A percentile compares a stretch with the other conserved stretches of the same genome.
Evolutionary conservation across 23 tunicate genomes (phyloP).

Genomic region (Clavelina lepadiformis): DNA sequence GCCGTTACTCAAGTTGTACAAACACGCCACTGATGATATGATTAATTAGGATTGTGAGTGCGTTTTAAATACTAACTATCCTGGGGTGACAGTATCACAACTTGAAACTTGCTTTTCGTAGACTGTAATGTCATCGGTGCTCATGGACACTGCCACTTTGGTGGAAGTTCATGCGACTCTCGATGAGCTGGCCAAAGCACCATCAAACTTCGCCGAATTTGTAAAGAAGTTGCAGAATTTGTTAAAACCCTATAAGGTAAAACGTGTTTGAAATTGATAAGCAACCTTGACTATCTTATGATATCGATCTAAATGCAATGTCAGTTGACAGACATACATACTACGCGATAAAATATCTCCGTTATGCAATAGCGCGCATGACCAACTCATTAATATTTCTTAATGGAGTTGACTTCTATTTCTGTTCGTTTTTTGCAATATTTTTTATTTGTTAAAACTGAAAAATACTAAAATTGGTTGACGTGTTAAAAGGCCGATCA

Average conservation of each 20-base stretch:
- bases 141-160: slow-evolving; percentile 59
- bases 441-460: no score
- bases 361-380: no score
- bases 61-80: no score
- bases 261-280: no score
- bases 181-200: slow-evolving; percentile 34
- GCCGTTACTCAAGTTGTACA: no score
- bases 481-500: slow-evolving; percentile 50
- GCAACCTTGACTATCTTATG: no score
- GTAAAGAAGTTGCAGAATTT: slow-evolving; percentile 40
- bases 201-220: slow-evolving; percentile 24
- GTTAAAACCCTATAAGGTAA: slow-evolving; percentile 66
- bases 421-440: not conserved
- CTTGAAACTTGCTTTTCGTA: slow-evolving; percentile 13
- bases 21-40: no score
- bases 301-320: not conserved
- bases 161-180: slow-evolving; percentile 51
- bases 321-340: not conserved
- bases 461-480: no score
- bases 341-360: no score
- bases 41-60: no score
- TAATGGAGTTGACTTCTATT: not conserved
- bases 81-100: not conserved
- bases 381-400: no score
- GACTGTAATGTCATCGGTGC: slow-evolving; percentile 81